phyloP scores from a whole-genome alignment of 2,113 vertebrate genomes.

The Pteropus alecto region DNA sequence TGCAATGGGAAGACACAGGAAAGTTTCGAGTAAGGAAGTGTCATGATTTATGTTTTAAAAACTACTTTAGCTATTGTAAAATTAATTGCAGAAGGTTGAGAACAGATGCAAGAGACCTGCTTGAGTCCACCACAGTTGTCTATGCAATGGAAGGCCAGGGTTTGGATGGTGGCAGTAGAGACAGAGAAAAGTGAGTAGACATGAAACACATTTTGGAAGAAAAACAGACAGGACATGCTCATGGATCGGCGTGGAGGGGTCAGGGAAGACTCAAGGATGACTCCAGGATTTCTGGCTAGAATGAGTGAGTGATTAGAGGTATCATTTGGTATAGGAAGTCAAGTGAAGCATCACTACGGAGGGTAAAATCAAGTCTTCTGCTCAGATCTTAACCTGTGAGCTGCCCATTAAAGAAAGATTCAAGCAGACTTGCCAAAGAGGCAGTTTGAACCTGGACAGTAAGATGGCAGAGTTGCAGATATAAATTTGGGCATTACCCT shows the following conservation, averaged over 20 bases:
- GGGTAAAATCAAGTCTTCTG: not conserved
- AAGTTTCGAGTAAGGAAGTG: not conserved
- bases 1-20: not conserved
- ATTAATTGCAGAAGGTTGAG: not conserved
- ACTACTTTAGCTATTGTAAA: not conserved
- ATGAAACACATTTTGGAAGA: not conserved
- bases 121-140: not conserved
- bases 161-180: not conserved
- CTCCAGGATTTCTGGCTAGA: not conserved
- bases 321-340: not conserved
- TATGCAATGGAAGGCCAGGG: not conserved
- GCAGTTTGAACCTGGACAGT: not conserved
- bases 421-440: not conserved
- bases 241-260: not conserved
- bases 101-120: not conserved
- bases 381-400: not conserved
- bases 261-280: not conserved
- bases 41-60: not conserved
- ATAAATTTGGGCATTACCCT: not conserved
- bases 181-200: not conserved
- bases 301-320: not conserved
- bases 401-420: not conserved
- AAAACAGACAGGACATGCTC: not conserved
- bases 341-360: not conserved
- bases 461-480: not conserved